phyloP scores from a whole-genome alignment of 2,888 invertebrate species.

The Microchrysa polita region DNA sequence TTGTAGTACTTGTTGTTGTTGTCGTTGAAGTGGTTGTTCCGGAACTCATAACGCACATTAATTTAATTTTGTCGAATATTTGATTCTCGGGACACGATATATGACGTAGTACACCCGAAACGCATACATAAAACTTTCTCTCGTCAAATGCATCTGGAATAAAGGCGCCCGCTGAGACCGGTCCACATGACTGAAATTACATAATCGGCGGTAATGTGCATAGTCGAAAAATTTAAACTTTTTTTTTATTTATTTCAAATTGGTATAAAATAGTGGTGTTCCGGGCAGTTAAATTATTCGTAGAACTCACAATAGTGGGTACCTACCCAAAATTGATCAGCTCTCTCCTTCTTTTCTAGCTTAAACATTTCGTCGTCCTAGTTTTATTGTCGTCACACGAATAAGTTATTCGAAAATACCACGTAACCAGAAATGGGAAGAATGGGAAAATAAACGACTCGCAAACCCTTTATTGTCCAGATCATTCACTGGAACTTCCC shows the following conservation, averaged over 20 bases:
- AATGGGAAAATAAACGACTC: too few species aligned
- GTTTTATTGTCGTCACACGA: too few species aligned
- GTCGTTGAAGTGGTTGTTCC: conserved; percentile 3
- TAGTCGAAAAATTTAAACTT: neutral
- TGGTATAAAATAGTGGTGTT: neutral
- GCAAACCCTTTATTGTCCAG: too few species aligned
- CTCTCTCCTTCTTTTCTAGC: too few species aligned
- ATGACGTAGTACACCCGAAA: conserved; percentile 19
- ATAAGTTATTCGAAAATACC: too few species aligned
- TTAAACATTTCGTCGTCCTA: too few species aligned
- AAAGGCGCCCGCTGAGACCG: neutral
- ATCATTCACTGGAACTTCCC: too few species aligned
- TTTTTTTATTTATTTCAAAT: neutral
- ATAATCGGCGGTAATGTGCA: neutral
- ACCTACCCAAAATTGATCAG: too few species aligned
- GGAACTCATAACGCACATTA: neutral
- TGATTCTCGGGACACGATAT: neutral
- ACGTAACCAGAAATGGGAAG: too few species aligned
- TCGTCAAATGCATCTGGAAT: conserved; percentile 25
- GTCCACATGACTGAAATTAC: conserved; percentile 7
- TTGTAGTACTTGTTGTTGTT: neutral
- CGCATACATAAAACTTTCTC: conserved; percentile 26
- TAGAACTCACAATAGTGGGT: too few species aligned
- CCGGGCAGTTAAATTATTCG: neutral
- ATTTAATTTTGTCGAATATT: neutral